phyloP scores from a whole-genome alignment of 2,113 vertebrate species.

The Tichodroma muraria region DNA sequence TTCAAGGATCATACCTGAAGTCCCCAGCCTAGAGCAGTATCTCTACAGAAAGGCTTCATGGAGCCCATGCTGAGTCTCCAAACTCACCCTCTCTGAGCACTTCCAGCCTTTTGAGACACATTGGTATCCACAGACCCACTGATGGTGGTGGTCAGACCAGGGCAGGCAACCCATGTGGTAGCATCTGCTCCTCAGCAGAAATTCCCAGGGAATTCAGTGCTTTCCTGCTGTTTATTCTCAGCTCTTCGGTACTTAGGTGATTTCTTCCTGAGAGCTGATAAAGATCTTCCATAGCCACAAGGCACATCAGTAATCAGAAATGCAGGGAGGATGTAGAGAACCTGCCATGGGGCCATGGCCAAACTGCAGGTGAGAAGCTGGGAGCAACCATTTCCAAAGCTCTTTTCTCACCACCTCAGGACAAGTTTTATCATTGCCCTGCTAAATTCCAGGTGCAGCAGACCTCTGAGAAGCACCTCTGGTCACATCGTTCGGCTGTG shows the following conservation, averaged over 20 bases:
- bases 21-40: neutral
- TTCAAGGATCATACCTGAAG: neutral
- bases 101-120: accelerated
- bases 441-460: neutral
- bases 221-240: neutral
- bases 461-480: neutral
- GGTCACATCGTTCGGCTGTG: neutral
- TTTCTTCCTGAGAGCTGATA: neutral
- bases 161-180: neutral
- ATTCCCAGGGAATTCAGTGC: neutral
- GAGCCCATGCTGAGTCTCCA: neutral
- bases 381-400: neutral
- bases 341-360: neutral
- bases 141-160: neutral
- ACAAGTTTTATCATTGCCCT: neutral
- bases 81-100: neutral
- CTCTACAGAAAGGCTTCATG: neutral
- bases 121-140: neutral
- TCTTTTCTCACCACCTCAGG: neutral
- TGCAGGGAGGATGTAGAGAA: neutral
- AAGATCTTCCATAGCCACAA: neutral
- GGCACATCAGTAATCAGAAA: neutral
- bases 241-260: neutral
- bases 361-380: neutral
- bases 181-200: neutral